phyloP scores from a whole-genome alignment of 2,888 invertebrate species.

The Chesias legatella region DNA sequence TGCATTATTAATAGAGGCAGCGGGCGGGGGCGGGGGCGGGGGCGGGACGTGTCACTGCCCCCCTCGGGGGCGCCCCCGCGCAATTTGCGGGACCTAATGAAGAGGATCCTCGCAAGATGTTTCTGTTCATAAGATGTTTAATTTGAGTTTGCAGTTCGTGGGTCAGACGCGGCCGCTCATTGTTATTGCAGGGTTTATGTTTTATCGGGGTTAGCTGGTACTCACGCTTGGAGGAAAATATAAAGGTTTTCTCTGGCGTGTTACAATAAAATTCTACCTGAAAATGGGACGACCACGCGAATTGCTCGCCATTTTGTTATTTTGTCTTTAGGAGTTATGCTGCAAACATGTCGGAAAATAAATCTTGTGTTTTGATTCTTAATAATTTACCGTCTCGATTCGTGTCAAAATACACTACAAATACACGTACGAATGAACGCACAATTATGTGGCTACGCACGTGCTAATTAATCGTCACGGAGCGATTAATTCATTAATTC shows the following conservation, averaged over 20 bases:
- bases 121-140: constrained; percentile 79
- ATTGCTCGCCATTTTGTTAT: constrained; percentile 20
- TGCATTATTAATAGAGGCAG: constrained; percentile 79
- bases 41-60: constrained; percentile 63
- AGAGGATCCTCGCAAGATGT: constrained; percentile 78
- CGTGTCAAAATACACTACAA: no score
- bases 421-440: constrained; percentile 42
- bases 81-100: constrained; percentile 78
- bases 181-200: constrained; percentile 66
- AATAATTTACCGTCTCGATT: no score
- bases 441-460: constrained; percentile 52
- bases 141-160: constrained; percentile 75
- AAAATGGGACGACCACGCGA: background rate
- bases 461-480: constrained; percentile 72
- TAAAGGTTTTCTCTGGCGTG: constrained; percentile 15
- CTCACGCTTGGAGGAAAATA: constrained; percentile 8
- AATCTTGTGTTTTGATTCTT: no score
- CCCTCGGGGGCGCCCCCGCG: constrained; percentile 33
- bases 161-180: constrained; percentile 67
- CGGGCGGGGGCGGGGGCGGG: constrained; percentile 39
- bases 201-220: constrained; percentile 39
- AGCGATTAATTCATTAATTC: constrained; percentile 67
- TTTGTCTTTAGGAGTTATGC: no score
- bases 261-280: background rate
- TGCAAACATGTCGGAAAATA: no score